Percentiles rank a stretch among this genome's conserved stretches.
Evolutionary conservation across 2,113 vertebrate species (phyloP).

Genomic region (Corydoras maculifer): DNA sequence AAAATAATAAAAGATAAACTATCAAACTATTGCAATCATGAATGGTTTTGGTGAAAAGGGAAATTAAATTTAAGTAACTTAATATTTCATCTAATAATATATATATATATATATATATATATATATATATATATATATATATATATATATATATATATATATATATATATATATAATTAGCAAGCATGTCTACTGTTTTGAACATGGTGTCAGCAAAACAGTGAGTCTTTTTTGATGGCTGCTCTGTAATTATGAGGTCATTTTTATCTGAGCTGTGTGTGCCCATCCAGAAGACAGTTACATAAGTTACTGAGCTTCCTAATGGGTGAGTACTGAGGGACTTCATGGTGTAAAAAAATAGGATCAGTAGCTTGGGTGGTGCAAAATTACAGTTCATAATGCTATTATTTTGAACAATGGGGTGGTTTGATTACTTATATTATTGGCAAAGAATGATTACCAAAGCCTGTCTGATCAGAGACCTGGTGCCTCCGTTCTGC

Average conservation of each 20-base stretch:
- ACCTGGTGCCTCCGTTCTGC: conserved; percentile 53
- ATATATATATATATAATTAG: conserved; percentile 1
- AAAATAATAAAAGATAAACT: too few relatives aligned
- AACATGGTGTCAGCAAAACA: conserved; percentile 46
- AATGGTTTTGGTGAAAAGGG: too few relatives aligned
- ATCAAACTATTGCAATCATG: too few relatives aligned
- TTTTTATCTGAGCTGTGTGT: conserved; percentile 66
- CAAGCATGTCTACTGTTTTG: conserved; percentile 22
- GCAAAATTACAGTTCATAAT: conserved; percentile 16
- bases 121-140: neutral
- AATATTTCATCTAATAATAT: neutral
- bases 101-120: neutral
- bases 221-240: conserved; percentile 60
- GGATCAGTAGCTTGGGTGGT: conserved; percentile 39
- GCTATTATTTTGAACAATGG: conserved; percentile 40
- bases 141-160: neutral
- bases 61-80: too few relatives aligned
- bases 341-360: conserved; percentile 19
- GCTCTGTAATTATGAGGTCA: conserved; percentile 69
- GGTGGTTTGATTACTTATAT: conserved; percentile 47
- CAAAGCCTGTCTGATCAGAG: conserved; percentile 52
- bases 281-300: conserved; percentile 69
- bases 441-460: conserved; percentile 43
- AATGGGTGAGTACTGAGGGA: conserved; percentile 71
- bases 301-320: conserved; percentile 73